These are phyloP conservation scores for Drosophila lini DNA, from an alignment of 1,140 invertebrate genomes.

Conservation along the genomic window DNA sequence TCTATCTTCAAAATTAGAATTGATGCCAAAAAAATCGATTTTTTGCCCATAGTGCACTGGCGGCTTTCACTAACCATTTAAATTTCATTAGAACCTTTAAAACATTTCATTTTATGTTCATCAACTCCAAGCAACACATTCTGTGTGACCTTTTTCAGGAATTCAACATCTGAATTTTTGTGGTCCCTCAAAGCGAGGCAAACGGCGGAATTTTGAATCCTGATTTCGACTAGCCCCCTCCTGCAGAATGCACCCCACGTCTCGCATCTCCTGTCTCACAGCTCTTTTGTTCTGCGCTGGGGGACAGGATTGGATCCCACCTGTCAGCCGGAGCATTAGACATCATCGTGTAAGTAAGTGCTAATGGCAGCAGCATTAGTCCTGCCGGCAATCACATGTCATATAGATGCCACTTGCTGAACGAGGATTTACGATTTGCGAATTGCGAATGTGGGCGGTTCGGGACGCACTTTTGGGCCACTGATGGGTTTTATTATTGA, in stretches of 20 bases:
- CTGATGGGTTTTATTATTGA: conserved; percentile 35
- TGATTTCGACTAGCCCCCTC: not conserved
- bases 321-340: conserved; percentile 42
- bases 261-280: not conserved
- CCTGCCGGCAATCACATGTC: conserved; percentile 63
- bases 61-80: not conserved
- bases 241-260: not conserved
- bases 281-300: conserved; percentile 20
- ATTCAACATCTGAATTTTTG: conserved; percentile 11
- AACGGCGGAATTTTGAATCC: conserved; percentile 5
- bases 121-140: not conserved
- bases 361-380: conserved; percentile 55
- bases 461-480: conserved; percentile 6
- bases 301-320: conserved; percentile 25
- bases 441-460: conserved; percentile 12
- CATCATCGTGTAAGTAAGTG: conserved; percentile 29
- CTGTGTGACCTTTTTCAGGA: not conserved
- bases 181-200: not conserved
- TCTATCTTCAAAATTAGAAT: too few relatives aligned
- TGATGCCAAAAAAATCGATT: too few relatives aligned
- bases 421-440: conserved; percentile 56
- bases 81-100: conserved; percentile 4
- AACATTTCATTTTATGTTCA: not conserved
- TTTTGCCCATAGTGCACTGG: too few relatives aligned
- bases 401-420: conserved; percentile 57